A percentile compares a stretch with the other conserved stretches of the same genome.
Conservation (phyloP, 1,140 invertebrate genomes). For the Drepana arcuata region DNA sequence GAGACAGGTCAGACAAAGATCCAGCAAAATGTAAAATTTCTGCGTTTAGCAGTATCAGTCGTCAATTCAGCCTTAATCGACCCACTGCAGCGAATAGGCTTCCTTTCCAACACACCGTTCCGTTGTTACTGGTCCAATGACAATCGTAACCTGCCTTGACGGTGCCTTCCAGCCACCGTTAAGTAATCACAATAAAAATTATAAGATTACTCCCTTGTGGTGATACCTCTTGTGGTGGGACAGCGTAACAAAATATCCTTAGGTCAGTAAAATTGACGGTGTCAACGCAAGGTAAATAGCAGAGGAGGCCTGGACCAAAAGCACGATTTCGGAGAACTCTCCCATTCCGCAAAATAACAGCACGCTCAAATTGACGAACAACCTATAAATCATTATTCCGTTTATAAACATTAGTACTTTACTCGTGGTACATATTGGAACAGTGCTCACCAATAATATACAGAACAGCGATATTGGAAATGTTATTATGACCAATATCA, state of each 20-base stretch:
- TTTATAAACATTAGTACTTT: not conserved
- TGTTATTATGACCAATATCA: slow-evolving; percentile 21
- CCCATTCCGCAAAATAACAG: slow-evolving; percentile 37
- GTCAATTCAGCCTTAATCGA: too few species aligned
- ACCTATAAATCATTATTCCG: slow-evolving; percentile 16
- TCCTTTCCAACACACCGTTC: too few species aligned
- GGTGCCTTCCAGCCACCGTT: too few species aligned
- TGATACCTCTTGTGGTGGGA: slow-evolving; percentile 68
- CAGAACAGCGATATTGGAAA: slow-evolving; percentile 36
- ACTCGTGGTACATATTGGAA: slow-evolving; percentile 2
- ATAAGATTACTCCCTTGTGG: too few species aligned
- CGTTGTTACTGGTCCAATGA: too few species aligned
- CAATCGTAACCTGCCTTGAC: too few species aligned
- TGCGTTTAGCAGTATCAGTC: too few species aligned
- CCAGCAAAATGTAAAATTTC: too few species aligned
- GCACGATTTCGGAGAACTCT: slow-evolving; percentile 25
- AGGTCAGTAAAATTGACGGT: slow-evolving; percentile 87
- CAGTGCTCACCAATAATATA: slow-evolving; percentile 27
- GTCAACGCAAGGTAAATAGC: slow-evolving; percentile 90
- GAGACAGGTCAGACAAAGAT: too few species aligned
- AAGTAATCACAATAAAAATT: too few species aligned
- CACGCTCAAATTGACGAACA: slow-evolving; percentile 34
- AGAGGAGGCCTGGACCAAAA: slow-evolving; percentile 81
- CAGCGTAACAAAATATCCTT: slow-evolving; percentile 73
- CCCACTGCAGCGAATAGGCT: too few species aligned